Conservation (phyloP, 2,888 invertebrate genomes). For the Neoaliturus tenellus region DNA sequence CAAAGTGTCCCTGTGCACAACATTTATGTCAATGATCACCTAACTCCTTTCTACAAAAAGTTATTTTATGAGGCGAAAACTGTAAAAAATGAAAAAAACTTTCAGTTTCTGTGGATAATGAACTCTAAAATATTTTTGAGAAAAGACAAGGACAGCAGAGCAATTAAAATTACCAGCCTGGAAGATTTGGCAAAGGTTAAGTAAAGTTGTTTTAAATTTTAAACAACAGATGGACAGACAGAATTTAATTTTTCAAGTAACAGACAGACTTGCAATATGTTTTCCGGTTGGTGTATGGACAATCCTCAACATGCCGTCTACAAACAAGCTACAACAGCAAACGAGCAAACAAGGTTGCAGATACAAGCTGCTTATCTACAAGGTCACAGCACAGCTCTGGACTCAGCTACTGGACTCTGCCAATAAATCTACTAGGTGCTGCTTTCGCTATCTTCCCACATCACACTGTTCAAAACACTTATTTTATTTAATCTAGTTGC, state of each 20-base stretch:
- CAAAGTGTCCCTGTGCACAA: not conserved
- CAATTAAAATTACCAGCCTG: not conserved
- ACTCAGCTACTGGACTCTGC: too few relatives aligned
- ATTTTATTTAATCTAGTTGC: too few relatives aligned
- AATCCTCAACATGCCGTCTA: not conserved
- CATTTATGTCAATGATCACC: not conserved
- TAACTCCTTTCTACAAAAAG: not conserved
- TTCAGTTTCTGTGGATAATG: not conserved
- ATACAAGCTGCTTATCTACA: not conserved
- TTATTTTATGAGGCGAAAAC: not conserved
- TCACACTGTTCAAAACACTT: too few relatives aligned
- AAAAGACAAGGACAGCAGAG: not conserved
- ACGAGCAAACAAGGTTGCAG: not conserved
- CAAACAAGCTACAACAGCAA: not conserved
- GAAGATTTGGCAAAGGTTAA: not conserved
- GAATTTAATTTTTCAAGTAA: not conserved
- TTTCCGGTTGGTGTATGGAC: not conserved
- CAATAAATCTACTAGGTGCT: too few relatives aligned
- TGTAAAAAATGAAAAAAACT: not conserved
- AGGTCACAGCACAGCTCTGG: too few relatives aligned
- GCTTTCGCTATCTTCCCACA: too few relatives aligned
- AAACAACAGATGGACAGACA: not conserved
- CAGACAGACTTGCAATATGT: not conserved
- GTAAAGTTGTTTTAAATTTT: not conserved
- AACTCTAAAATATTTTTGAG: not conserved